Evolutionary conservation across 2,797 vertebrate genomes (phyloP), one percentile per base, ranked within the genome.

Genomic region (Phalloptychus januarius): DNA sequence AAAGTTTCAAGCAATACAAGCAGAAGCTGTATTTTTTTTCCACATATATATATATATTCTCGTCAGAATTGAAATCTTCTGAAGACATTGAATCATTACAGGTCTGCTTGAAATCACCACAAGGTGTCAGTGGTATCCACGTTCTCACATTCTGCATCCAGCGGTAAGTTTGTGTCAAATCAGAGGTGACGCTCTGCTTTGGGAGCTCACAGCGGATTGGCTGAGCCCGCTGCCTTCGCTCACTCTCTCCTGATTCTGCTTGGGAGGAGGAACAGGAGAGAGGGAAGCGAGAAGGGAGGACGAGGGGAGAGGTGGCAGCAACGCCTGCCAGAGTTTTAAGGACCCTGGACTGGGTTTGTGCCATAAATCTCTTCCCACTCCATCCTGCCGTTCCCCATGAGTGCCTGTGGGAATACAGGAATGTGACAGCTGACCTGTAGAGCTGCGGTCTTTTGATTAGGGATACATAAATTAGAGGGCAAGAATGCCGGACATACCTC

Each of bases 341-440:
- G 91, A 89, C 93, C 90, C 90, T 90, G 90, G 88, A 93, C 67
- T 79, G 90, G 91, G 91, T 94, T 94, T 91, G 89, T 81, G 91
- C 81, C 91, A 93, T 96, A 96, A 96, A 96, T 96, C 95, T 95
- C 91, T 87, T 87, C 84, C 90, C 89, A 92, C 92, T 94, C 93
- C 92, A 92, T 93, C 93, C 87, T 77, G 83, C 87, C 89, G 93
- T 95, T 96, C 94, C 92, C 93, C 91, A 92, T 90, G 95, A 94
- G 94, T 95, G 95, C 95, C 94, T 89, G 83, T 92, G 95, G 95
- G 95, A 96, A 93, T 92, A 93, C 93, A 94, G 94, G 95, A 96
- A 96, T 96, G 95, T 94, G 95, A 93, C 94, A 89, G 92, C 93
- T 96, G 95, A 96, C 96, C 95, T 96, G 95, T 93, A 84, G 93